Conservation (phyloP, 1,140 invertebrate species). For the Orchesella cincta region DNA sequence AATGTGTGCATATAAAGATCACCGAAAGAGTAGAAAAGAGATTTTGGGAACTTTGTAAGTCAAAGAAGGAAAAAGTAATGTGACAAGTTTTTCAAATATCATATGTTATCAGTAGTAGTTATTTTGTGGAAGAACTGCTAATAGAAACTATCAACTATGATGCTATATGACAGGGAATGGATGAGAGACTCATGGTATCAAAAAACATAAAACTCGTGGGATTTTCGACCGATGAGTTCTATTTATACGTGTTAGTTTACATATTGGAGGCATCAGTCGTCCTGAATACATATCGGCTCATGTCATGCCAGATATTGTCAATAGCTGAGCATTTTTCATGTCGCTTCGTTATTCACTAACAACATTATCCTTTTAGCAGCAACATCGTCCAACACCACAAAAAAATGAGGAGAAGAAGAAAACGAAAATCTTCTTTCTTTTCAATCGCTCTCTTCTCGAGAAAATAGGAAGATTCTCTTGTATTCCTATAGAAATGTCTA, state of each 20-base stretch:
- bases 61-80: not conserved
- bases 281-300: conserved; percentile 16
- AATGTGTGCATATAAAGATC: not conserved
- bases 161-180: conserved; percentile 12
- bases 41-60: not conserved
- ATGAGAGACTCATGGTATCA: conserved; percentile 27
- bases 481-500: too few relatives aligned
- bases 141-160: not conserved
- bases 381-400: too few relatives aligned
- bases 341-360: conserved; percentile 1
- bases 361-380: conserved; percentile 29
- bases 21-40: not conserved
- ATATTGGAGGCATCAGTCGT: conserved; percentile 21
- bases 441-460: too few relatives aligned
- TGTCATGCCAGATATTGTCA: conserved; percentile 21
- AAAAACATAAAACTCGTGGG: conserved; percentile 28
- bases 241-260: conserved; percentile 12
- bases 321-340: conserved; percentile 26
- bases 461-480: too few relatives aligned
- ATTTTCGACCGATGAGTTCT: conserved; percentile 19
- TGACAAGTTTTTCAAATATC: not conserved
- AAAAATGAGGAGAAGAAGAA: too few relatives aligned
- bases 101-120: not conserved
- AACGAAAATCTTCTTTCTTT: too few relatives aligned
- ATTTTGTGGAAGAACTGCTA: not conserved